A percentile compares a stretch with the other conserved stretches of the same genome.
These are phyloP conservation scores for Chiloscyllium plagiosum DNA, from an alignment of 2,113 vertebrate species.

Conservation along the genomic window DNA sequence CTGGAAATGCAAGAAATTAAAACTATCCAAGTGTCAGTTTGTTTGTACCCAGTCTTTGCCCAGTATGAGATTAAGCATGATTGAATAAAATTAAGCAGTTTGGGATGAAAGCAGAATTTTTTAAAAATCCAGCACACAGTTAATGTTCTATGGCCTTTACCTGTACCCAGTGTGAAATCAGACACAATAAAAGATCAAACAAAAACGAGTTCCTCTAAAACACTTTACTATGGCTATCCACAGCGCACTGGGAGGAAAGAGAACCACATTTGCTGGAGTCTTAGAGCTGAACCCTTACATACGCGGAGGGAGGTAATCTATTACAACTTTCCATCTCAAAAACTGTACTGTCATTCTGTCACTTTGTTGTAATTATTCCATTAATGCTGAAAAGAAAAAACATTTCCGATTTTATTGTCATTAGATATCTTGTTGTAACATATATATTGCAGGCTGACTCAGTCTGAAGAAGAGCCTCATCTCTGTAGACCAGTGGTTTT, in stretches of 20 bases:
- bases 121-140: background rate
- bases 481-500: slow-evolving; percentile 25
- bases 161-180: slow-evolving; percentile 20
- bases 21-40: background rate
- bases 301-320: slow-evolving; percentile 38
- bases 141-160: slow-evolving; percentile 3
- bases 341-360: slow-evolving; percentile 35
- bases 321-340: slow-evolving; percentile 35
- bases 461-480: background rate
- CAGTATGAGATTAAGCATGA: background rate
- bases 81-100: background rate
- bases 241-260: slow-evolving; percentile 37
- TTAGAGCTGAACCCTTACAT: slow-evolving; percentile 38
- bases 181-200: background rate
- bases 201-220: slow-evolving; percentile 19
- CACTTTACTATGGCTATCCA: slow-evolving; percentile 37
- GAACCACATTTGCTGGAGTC: slow-evolving; percentile 38
- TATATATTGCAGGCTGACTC: background rate
- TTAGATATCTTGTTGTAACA: background rate
- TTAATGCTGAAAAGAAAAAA: slow-evolving; percentile 18
- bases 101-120: background rate
- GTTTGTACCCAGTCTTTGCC: background rate
- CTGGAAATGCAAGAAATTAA: background rate
- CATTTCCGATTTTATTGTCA: background rate
- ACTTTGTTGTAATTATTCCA: slow-evolving; percentile 32